Percentiles rank a stretch among this genome's conserved stretches.
Evolutionary conservation across 30 jellyfish, hydroid and myxozoan species (phyloP).

Genomic region (Catostylus mosaicus): DNA sequence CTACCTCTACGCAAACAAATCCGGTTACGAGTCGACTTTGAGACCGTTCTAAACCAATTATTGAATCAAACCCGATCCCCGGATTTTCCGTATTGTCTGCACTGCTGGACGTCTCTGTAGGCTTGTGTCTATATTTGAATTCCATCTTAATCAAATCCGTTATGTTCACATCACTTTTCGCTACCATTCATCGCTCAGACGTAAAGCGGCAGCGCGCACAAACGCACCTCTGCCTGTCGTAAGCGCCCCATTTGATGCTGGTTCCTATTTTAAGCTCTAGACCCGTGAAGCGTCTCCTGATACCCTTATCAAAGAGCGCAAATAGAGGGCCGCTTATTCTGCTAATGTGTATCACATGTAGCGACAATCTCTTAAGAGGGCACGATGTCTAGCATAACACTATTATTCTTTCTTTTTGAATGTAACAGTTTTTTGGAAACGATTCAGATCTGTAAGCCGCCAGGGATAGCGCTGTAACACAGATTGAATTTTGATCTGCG

Average conservation of each 20-base stretch:
- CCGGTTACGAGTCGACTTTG: constrained; percentile 74
- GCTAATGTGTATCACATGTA: constrained; percentile 17
- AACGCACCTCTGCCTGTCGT: constrained; percentile 15
- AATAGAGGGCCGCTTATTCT: constrained; percentile 26
- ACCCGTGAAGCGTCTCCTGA: constrained; percentile 12
- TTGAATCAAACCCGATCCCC: constrained; percentile 80
- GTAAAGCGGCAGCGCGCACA: constrained; percentile 21
- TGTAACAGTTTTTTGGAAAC: not conserved
- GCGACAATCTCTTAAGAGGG: constrained; percentile 18
- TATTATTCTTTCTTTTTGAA: not conserved
- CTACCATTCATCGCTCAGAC: constrained; percentile 30
- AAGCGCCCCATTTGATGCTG: not conserved
- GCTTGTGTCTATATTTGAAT: constrained; percentile 70
- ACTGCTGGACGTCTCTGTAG: constrained; percentile 65
- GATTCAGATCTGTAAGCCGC: not conserved
- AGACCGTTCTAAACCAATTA: constrained; percentile 76
- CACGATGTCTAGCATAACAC: constrained; percentile 12
- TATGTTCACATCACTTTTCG: constrained; percentile 63
- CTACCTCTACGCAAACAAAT: constrained; percentile 36
- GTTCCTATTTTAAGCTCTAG: constrained; percentile 16
- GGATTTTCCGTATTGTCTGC: constrained; percentile 78
- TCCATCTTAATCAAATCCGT: constrained; percentile 73
- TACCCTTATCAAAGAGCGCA: not conserved
- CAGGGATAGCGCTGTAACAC: not conserved
- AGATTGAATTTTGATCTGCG: too few species aligned